Conservation (phyloP, 2,888 invertebrate species). For the Drosophila acutilabella region DNA sequence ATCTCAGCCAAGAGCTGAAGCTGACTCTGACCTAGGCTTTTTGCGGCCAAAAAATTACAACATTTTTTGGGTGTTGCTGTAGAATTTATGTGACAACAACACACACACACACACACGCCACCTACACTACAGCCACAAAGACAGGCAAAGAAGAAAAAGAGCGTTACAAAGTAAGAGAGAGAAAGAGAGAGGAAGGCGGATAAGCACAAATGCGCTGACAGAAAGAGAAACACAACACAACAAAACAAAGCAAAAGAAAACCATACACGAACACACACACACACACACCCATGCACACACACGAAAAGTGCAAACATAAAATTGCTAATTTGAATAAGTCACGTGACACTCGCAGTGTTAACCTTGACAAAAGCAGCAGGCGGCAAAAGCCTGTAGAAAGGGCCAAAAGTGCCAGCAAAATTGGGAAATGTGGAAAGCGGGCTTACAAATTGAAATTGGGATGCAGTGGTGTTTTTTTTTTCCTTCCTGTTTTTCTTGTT, state of each 20-base stretch:
- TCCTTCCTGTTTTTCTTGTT: too few species aligned
- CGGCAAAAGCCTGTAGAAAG: not conserved
- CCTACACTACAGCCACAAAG: constrained; percentile 14
- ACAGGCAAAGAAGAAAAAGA: not conserved
- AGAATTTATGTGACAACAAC: constrained; percentile 47
- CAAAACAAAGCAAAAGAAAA: constrained; percentile 9
- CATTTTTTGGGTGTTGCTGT: constrained; percentile 45
- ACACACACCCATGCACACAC: constrained; percentile 5
- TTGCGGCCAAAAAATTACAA: constrained; percentile 35
- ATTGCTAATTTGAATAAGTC: constrained; percentile 80
- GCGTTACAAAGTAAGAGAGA: not conserved
- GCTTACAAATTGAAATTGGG: constrained; percentile 36
- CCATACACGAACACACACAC: not conserved
- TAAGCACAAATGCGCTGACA: constrained; percentile 28
- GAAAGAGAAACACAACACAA: constrained; percentile 11
- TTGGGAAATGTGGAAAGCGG: not conserved
- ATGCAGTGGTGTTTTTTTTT: constrained; percentile 9
- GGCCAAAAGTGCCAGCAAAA: not conserved
- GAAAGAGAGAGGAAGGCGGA: not conserved
- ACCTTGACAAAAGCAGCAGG: constrained; percentile 38
- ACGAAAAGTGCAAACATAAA: constrained; percentile 72
- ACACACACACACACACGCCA: constrained; percentile 16
- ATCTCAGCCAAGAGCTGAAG: constrained; percentile 32
- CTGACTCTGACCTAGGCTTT: constrained; percentile 52
- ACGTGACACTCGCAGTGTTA: constrained; percentile 68